Evolutionary conservation across 2,797 vertebrate genomes (phyloP).

Genomic region (Lacerta agilis): DNA sequence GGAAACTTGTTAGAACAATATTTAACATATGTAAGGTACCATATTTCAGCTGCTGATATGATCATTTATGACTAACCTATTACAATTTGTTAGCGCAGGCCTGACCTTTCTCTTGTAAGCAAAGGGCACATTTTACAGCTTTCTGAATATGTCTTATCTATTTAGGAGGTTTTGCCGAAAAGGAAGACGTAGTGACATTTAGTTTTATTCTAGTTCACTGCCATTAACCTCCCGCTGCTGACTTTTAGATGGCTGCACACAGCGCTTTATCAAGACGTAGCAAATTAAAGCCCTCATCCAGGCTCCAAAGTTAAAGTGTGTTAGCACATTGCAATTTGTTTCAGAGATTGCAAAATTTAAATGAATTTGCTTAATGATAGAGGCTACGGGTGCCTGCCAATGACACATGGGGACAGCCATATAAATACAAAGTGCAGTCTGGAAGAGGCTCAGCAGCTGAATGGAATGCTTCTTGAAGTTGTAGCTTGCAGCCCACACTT

Average conservation of each 20-base stretch:
- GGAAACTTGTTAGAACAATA: constrained; percentile 59
- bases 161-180: constrained; percentile 75
- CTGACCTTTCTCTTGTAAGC: constrained; percentile 78
- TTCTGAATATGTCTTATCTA: constrained; percentile 78
- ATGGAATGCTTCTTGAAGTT: not conserved
- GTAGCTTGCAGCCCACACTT: not conserved
- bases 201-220: constrained; percentile 79
- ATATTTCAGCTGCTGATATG: constrained; percentile 72
- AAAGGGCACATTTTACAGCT: constrained; percentile 82
- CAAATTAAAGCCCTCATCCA: constrained; percentile 45
- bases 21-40: constrained; percentile 61
- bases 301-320: constrained; percentile 19
- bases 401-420: not conserved
- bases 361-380: not conserved
- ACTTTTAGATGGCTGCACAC: constrained; percentile 51
- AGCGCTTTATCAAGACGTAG: constrained; percentile 50
- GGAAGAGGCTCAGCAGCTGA: not conserved
- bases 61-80: constrained; percentile 77
- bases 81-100: constrained; percentile 76
- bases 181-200: constrained; percentile 81
- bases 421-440: not conserved
- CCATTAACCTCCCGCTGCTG: constrained; percentile 72
- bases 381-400: not conserved
- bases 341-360: constrained; percentile 6
- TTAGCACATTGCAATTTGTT: not conserved